Conservation (phyloP, 2,888 invertebrate genomes). For the Rhogogaster chlorosoma region DNA sequence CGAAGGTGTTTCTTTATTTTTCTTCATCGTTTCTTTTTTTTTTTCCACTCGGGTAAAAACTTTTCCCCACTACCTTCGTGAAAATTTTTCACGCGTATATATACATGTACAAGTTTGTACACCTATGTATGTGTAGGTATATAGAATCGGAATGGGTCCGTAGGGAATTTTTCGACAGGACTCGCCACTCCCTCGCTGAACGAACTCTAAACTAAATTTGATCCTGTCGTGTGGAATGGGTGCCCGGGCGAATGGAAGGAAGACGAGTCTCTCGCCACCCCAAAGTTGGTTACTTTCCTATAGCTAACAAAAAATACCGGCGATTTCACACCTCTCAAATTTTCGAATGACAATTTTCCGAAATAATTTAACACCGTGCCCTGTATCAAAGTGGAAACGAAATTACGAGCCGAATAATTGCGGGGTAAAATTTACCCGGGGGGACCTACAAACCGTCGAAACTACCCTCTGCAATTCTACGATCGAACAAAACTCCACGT, state of each 20-base stretch:
- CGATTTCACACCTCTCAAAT: neutral
- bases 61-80: neutral
- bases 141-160: constrained; percentile 1
- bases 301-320: neutral
- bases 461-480: neutral
- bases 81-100: neutral
- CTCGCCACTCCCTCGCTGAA: neutral
- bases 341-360: neutral
- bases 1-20: neutral
- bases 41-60: neutral
- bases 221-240: neutral
- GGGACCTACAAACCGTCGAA: neutral
- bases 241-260: neutral
- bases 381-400: neutral
- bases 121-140: neutral
- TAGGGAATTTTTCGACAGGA: constrained; percentile 7
- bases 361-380: neutral
- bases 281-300: neutral
- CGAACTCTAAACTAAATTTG: constrained; percentile 18
- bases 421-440: neutral
- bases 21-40: neutral
- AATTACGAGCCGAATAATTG: neutral
- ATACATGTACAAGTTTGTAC: neutral
- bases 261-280: neutral
- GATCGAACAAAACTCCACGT: neutral